Base-by-base conservation (phyloP, 2,888 invertebrate species). In the Lordiphosa andalusiaca region DNA sequence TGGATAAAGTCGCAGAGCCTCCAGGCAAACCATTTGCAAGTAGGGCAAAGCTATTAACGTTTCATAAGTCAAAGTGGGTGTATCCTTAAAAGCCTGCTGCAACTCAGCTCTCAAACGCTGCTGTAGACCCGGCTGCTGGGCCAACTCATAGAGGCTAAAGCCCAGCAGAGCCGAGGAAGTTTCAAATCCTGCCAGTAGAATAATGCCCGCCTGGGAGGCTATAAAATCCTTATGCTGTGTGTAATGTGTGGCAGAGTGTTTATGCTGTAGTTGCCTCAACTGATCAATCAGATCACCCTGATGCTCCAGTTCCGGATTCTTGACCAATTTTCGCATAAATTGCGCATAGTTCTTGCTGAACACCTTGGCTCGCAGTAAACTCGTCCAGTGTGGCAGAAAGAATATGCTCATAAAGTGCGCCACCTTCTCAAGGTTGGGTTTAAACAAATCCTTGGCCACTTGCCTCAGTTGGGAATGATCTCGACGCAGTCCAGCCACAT, bases 281-380 rank as follows among this genome's bases (percentile, higher is more conserved):
- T 90, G 70, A 53, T 90, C 90, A 6, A 92, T 85, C 2, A 91
- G 87, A 74, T 91, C 91, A 12, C 87, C 85, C 5, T 61, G 51
- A 9, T 39, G 33, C 0, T 5, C 7, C 6, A 49, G 41, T 5
- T 49, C 5, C 0, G 53, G 62, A 6, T 47, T 51, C 0, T 44
- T 10, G 52, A 37, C 74, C 30, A 91, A 77, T 0, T 88, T 84
- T 0, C 88, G 65, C 35, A 91, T 75, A 50, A 90, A 91, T 3
- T 57, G 56, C 0, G 59, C 37, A 21, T 85, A 84, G 3, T 66
- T 52, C 33, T 39, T 9, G 6, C 75, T 68, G 35, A 89, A 89
- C 0, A 88, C 77, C 56, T 85, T 88, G 12, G 85, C 74, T 10
- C 72, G 59, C 2, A 88, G 19, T 0, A 62, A 5, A 0, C 55